These are phyloP conservation scores for Venturia canescens DNA, from an alignment of 1,140 invertebrate species.

Conservation along the genomic window DNA sequence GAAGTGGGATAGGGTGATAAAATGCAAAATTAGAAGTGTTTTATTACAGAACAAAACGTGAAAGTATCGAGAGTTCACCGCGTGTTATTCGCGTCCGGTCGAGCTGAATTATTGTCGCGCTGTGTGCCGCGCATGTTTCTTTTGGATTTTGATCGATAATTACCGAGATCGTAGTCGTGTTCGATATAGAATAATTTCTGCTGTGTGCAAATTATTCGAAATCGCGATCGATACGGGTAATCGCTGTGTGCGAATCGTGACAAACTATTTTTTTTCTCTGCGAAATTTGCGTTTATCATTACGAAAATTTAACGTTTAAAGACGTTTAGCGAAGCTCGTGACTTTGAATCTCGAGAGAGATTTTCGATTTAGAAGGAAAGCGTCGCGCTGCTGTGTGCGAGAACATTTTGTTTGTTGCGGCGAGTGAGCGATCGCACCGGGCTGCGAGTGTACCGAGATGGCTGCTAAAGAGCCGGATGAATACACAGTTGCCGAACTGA, in stretches of 20 bases:
- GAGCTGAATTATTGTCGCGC: constrained; percentile 14
- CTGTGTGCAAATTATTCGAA: too few relatives aligned
- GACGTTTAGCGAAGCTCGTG: too few relatives aligned
- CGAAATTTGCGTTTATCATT: too few relatives aligned
- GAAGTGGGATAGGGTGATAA: too few relatives aligned
- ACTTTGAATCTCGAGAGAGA: too few relatives aligned
- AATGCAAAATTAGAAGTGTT: too few relatives aligned
- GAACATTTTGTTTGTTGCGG: background rate
- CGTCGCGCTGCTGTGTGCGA: constrained; percentile 28
- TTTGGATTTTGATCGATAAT: constrained; percentile 15
- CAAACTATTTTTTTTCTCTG: too few relatives aligned
- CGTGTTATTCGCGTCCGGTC: constrained; percentile 33
- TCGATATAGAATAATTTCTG: constrained; percentile 5
- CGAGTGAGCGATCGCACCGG: background rate
- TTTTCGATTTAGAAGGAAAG: too few relatives aligned
- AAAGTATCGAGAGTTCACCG: constrained; percentile 16
- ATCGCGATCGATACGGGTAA: constrained; percentile 35
- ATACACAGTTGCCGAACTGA: constrained; percentile 38
- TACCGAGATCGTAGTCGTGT: too few relatives aligned
- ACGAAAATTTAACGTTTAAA: too few relatives aligned
- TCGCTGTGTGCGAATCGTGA: constrained; percentile 21
- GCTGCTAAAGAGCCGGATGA: constrained; percentile 12
- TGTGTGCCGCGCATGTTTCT: constrained; percentile 28
- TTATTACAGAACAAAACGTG: too few relatives aligned
- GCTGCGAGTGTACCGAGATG: constrained; percentile 26